Conservation (phyloP, 1,140 invertebrate species). For the Bombus waltoni region DNA sequence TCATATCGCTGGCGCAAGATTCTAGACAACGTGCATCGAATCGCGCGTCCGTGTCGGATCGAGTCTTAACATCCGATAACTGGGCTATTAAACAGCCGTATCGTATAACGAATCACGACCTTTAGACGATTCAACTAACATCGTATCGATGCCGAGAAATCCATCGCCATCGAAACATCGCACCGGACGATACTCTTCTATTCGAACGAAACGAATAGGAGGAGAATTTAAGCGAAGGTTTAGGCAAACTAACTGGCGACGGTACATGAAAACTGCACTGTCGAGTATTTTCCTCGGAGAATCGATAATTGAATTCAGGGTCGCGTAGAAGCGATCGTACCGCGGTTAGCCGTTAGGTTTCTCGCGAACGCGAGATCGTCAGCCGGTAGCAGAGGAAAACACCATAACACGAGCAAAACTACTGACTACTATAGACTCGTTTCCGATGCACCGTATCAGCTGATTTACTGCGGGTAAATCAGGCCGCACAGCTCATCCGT, state of each 20-base stretch:
- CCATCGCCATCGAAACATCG: too few relatives aligned
- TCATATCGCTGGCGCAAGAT: background rate
- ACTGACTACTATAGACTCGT: background rate
- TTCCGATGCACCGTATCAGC: constrained; percentile 5
- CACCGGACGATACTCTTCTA: background rate
- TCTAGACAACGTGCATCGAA: background rate
- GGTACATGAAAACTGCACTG: constrained; percentile 33
- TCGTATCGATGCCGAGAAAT: too few relatives aligned
- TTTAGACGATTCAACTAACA: background rate
- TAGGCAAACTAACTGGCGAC: background rate
- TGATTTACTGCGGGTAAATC: background rate
- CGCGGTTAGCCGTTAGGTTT: constrained; percentile 13
- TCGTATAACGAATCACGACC: too few relatives aligned
- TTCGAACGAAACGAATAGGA: background rate
- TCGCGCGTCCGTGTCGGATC: too few relatives aligned
- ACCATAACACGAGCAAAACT: background rate
- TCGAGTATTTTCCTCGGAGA: constrained; percentile 27
- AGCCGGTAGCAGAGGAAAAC: background rate
- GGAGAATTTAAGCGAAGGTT: background rate
- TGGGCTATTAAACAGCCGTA: background rate
- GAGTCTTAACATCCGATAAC: background rate
- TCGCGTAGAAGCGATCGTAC: constrained; percentile 28
- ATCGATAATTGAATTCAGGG: constrained; percentile 58
- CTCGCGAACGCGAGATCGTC: background rate
- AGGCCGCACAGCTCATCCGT: background rate